phyloP scores from a whole-genome alignment of 2,113 vertebrate genomes.

The Delphinus delphis region DNA sequence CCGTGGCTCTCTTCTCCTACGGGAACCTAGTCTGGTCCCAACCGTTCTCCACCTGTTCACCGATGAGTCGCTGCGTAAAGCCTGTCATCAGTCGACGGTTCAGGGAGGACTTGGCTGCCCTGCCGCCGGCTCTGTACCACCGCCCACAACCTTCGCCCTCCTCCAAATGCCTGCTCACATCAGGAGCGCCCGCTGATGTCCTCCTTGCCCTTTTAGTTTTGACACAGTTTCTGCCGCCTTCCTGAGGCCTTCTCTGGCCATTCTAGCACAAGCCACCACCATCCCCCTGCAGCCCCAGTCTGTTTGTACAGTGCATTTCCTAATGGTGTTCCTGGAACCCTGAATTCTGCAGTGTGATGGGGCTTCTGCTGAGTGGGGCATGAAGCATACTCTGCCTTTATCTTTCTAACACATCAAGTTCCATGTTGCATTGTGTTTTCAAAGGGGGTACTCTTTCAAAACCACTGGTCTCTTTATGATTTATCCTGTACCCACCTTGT shows the following conservation, averaged over 20 bases:
- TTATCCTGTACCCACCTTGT: background rate
- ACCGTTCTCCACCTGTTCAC: background rate
- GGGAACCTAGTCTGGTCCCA: background rate
- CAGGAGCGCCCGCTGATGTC: accelerated
- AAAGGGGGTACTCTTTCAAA: conserved; percentile 2
- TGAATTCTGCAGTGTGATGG: background rate
- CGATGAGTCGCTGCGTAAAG: background rate
- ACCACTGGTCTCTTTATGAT: background rate
- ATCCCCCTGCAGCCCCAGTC: background rate
- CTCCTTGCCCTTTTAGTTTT: background rate
- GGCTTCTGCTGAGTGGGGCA: background rate
- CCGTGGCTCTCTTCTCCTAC: background rate
- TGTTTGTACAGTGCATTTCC: background rate
- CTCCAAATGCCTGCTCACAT: background rate
- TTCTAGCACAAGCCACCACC: background rate
- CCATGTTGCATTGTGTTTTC: background rate
- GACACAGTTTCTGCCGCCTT: background rate
- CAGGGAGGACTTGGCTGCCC: background rate
- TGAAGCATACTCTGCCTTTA: background rate
- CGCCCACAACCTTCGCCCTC: background rate
- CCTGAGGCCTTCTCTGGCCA: background rate
- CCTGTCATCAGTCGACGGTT: background rate
- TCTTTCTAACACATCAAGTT: background rate
- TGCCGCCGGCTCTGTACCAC: background rate
- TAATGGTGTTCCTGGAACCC: background rate